phyloP scores from a whole-genome alignment of 2,113 vertebrate genomes.

The Henicopernis longicauda region DNA sequence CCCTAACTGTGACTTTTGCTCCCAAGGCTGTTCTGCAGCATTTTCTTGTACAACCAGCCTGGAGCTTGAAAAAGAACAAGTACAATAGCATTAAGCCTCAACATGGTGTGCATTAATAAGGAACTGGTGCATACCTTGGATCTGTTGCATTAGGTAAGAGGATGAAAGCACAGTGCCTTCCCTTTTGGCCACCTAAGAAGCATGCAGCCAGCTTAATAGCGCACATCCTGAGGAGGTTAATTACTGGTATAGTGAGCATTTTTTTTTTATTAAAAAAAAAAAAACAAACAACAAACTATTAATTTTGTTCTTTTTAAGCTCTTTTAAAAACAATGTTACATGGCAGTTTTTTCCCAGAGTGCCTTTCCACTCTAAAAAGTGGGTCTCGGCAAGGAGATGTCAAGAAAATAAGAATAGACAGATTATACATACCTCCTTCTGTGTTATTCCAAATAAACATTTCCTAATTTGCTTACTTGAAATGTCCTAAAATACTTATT shows the following conservation, averaged over 20 bases:
- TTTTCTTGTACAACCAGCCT: constrained; percentile 24
- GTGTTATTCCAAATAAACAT: neutral
- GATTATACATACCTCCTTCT: neutral
- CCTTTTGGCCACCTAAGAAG: neutral
- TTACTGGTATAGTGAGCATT: neutral
- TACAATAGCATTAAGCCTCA: constrained; percentile 41
- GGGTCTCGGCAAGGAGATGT: neutral
- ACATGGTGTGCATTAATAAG: constrained; percentile 18
- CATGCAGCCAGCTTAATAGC: neutral
- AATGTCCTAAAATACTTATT: neutral
- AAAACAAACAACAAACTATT: neutral
- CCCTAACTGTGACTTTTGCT: constrained; percentile 32
- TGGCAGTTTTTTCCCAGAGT: neutral
- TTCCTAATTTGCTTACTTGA: neutral
- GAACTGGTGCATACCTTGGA: neutral
- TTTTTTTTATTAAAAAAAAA: neutral
- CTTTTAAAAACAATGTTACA: neutral
- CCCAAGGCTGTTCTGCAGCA: neutral
- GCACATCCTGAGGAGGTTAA: neutral
- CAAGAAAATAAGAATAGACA: neutral
- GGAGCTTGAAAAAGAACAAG: constrained; percentile 10
- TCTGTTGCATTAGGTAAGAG: constrained; percentile 15
- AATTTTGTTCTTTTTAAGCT: neutral
- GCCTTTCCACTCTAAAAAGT: neutral
- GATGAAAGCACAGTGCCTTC: constrained; percentile 26